phyloP scores from a whole-genome alignment of 2,113 vertebrate genomes.

The Brachyhypopomus occidentalis region DNA sequence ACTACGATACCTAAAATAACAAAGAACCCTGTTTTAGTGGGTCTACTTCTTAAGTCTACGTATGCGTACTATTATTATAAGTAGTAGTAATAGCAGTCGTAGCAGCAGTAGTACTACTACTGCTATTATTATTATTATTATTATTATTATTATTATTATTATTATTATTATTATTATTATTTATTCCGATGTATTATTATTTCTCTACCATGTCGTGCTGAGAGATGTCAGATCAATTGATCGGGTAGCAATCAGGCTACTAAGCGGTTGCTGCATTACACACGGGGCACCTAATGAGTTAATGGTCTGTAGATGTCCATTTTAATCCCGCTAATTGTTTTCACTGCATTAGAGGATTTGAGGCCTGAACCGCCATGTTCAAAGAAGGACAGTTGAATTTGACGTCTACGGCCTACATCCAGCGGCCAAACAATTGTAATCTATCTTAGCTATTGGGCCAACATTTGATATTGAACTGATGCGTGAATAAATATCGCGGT shows the following conservation, averaged over 20 bases:
- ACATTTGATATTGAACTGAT: no score
- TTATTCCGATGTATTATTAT: no score
- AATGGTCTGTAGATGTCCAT: conserved; percentile 52
- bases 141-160: not conserved
- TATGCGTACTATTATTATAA: no score
- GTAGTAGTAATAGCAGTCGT: no score
- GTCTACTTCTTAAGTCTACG: not conserved
- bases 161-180: no score
- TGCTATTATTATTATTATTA: not conserved
- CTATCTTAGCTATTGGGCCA: no score
- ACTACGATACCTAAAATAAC: no score
- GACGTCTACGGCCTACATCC: no score
- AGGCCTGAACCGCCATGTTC: not conserved
- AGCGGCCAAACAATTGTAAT: no score
- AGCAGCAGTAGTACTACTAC: not conserved
- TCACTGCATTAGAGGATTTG: conserved; percentile 50
- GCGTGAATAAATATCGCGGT: no score
- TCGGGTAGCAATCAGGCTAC: conserved; percentile 26
- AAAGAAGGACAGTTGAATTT: not conserved
- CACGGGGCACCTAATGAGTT: conserved; percentile 42
- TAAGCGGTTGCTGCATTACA: conserved; percentile 52
- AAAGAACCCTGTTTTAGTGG: no score
- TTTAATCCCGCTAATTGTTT: conserved; percentile 60
- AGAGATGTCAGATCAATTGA: not conserved
- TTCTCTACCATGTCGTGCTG: not conserved